Evolutionary conservation across 2,888 invertebrate species (phyloP), one percentile per base, ranked within the genome.

Genomic region (Lagria hirta): DNA sequence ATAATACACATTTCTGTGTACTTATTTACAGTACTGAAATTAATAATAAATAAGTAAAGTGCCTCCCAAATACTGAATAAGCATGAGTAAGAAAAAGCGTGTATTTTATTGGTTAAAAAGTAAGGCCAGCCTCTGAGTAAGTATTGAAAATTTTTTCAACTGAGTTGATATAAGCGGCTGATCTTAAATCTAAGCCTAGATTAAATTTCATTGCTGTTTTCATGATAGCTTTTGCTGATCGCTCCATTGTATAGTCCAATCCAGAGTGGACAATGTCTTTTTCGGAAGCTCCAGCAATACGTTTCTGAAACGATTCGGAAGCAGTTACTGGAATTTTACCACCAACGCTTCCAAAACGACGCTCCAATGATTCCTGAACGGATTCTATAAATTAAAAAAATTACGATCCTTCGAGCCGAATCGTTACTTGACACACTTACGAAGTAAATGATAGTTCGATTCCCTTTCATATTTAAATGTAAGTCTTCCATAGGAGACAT

Each of bases 261-360:
- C 98, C 98, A 50, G 96, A 96, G 76, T 97, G 96, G 8, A 99
- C 97, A 62, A 99, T 98, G 69, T 98, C 97, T 64, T 97, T 96
- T 72, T 99, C 99, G 33, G 91, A 94, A 48, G 98, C 95, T 70
- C 95, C 95, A 53, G 87, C 82, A 67, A 88, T 87, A 69, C 87
- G 82, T 73, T 90, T 86, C 69, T 88, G 86, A 81, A 95, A 95
- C 56, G 88, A 76, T 62, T 88, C 86, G 1, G 88, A 90, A 14
- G 94, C 89, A 3, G 84, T 87, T 32, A 99, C 90, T 18, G 96
- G 95, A 68, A 98, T 96, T 61, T 86, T 84, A 4, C 94, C 94
- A 40, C 89, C 90, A 26, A 88, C 88, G 62, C 86, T 84, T 16
- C 94, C 95, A 73, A 98, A 95, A 62, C 93, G 87, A 64, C 91